Evolutionary conservation across 2,113 vertebrate genomes (phyloP).

Genomic region (Alethe castanea): DNA sequence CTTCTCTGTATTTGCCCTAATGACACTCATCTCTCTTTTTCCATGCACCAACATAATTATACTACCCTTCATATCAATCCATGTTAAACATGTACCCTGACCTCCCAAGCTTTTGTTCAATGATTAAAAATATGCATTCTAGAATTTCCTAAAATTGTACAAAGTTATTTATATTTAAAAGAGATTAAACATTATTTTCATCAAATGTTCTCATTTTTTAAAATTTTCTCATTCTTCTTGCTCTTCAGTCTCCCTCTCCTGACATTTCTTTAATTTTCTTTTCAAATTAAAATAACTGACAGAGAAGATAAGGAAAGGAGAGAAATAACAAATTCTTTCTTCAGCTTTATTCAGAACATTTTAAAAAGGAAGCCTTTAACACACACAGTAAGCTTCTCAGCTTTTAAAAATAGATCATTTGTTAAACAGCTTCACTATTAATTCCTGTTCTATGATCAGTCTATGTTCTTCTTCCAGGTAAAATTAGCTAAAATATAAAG

Average conservation of each 20-base stretch:
- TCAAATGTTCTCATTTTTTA: background rate
- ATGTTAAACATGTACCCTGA: background rate
- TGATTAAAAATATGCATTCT: background rate
- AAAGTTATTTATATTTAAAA: background rate
- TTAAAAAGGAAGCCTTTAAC: background rate
- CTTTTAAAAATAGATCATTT: background rate
- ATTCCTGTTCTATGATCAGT: background rate
- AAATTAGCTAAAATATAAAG: background rate
- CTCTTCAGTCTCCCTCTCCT: background rate
- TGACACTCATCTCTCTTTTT: background rate
- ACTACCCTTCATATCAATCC: background rate
- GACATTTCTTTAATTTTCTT: background rate
- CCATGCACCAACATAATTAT: background rate
- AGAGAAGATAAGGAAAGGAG: background rate
- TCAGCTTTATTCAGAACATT: background rate
- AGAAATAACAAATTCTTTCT: background rate
- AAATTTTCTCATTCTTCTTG: background rate
- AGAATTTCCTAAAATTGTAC: background rate
- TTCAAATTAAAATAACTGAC: background rate
- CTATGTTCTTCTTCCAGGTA: background rate
- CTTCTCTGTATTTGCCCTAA: background rate
- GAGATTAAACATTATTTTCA: background rate
- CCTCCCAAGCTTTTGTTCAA: background rate
- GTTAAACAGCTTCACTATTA: background rate
- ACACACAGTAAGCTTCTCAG: background rate